Evolutionary conservation across 1,140 invertebrate genomes (phyloP).

Genomic region (Sinella curviseta): DNA sequence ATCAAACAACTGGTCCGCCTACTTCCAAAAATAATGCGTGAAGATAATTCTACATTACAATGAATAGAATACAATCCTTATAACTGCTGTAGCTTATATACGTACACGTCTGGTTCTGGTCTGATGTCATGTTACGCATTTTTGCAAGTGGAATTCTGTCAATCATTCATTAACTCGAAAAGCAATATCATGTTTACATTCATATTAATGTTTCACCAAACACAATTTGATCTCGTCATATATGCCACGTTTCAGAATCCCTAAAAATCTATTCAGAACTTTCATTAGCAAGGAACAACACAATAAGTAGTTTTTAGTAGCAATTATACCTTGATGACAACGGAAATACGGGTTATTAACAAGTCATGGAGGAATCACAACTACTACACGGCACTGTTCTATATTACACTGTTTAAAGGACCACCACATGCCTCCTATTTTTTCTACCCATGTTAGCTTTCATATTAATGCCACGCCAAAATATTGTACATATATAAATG

Average conservation of each 20-base stretch:
- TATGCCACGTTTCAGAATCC: too few relatives aligned
- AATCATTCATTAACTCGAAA: neutral
- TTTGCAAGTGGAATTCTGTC: neutral
- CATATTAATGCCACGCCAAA: too few relatives aligned
- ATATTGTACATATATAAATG: too few relatives aligned
- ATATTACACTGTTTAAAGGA: too few relatives aligned
- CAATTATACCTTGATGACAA: constrained; percentile 29
- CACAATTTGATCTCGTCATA: neutral
- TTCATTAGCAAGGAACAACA: too few relatives aligned
- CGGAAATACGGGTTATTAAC: constrained; percentile 46
- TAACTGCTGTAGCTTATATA: too few relatives aligned
- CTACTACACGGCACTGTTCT: too few relatives aligned
- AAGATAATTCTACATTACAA: neutral
- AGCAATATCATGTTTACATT: neutral
- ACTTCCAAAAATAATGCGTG: neutral
- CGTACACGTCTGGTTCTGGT: neutral
- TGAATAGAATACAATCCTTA: too few relatives aligned
- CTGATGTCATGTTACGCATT: neutral
- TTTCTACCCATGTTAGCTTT: too few relatives aligned
- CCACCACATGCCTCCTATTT: too few relatives aligned
- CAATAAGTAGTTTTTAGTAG: too few relatives aligned
- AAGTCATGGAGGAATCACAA: neutral
- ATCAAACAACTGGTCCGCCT: neutral
- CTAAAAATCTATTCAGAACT: too few relatives aligned
- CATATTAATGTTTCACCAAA: neutral